Evolutionary conservation across 2,888 invertebrate species (phyloP).

Genomic region (Trypoxylon attenuatum): DNA sequence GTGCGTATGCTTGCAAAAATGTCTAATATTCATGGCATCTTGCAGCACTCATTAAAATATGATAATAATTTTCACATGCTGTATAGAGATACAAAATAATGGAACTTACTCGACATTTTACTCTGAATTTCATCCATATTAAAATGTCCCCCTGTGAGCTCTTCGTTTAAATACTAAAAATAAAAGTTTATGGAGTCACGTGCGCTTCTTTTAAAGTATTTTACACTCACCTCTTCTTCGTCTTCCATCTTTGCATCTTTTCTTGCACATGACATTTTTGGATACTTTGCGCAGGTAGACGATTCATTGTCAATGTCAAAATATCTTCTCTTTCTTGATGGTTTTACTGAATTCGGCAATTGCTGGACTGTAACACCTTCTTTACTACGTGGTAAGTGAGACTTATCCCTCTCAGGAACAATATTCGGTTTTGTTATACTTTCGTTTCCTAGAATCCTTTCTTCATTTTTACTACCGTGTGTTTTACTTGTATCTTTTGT

Average conservation of each 20-base stretch:
- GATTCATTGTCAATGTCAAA: slow-evolving; percentile 8
- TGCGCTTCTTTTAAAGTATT: not conserved
- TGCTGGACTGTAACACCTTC: slow-evolving; percentile 6
- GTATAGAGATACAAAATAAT: not conserved
- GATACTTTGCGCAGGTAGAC: not conserved
- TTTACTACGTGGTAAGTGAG: not conserved
- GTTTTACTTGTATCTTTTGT: not conserved
- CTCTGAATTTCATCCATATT: slow-evolving; percentile 78
- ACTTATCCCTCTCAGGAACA: slow-evolving; percentile 16
- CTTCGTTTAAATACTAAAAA: slow-evolving; percentile 81
- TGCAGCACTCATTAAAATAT: too few relatives aligned
- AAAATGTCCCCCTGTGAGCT: slow-evolving; percentile 81
- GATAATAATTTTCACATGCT: too few relatives aligned
- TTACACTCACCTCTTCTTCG: too few relatives aligned
- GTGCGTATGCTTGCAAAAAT: too few relatives aligned
- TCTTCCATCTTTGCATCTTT: not conserved
- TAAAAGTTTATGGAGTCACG: slow-evolving; percentile 75
- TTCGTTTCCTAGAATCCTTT: not conserved
- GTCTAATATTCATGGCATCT: too few relatives aligned
- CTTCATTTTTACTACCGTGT: not conserved
- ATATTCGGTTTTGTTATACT: not conserved
- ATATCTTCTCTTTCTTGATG: slow-evolving; percentile 14
- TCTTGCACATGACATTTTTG: too few relatives aligned
- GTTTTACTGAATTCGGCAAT: not conserved
- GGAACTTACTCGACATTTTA: slow-evolving; percentile 80